Conservation (phyloP, 2,888 invertebrate genomes). For the Pegoplata infirma region DNA sequence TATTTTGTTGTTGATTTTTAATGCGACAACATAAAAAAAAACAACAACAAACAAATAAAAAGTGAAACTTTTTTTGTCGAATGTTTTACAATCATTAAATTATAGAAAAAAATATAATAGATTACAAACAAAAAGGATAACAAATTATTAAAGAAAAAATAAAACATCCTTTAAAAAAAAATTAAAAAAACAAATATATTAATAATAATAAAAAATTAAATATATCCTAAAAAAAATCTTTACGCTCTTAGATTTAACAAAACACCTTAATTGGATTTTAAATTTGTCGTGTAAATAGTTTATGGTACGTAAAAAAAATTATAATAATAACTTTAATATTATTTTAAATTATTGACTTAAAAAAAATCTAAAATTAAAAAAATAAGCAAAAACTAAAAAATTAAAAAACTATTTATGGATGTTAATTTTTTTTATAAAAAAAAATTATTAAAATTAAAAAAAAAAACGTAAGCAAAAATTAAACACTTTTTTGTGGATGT, state of each 20-base stretch:
- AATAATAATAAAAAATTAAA: not conserved
- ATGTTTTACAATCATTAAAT: conserved; percentile 19
- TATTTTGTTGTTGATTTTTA: conserved; percentile 37
- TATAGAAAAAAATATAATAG: not conserved
- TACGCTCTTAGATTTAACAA: not conserved
- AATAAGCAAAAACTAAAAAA: too few species aligned
- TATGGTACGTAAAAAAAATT: conserved; percentile 68
- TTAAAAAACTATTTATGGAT: too few species aligned
- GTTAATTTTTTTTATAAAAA: too few species aligned
- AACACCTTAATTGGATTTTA: conserved; percentile 21
- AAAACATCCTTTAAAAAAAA: not conserved
- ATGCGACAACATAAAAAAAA: conserved; percentile 52
- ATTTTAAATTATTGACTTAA: not conserved
- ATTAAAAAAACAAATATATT: not conserved
- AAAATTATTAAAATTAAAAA: too few species aligned
- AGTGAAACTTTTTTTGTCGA: conserved; percentile 58
- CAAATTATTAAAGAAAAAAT: not conserved
- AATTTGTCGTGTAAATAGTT: conserved; percentile 56
- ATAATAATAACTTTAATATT: not conserved
- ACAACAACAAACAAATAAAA: conserved; percentile 59
- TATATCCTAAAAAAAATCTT: not conserved
- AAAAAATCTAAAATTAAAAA: too few species aligned
- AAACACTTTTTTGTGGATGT: too few species aligned
- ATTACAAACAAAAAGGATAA: conserved; percentile 32
- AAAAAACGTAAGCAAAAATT: too few species aligned